phyloP scores from a whole-genome alignment of 2,888 invertebrate genomes.

The Chalcis sispes region DNA sequence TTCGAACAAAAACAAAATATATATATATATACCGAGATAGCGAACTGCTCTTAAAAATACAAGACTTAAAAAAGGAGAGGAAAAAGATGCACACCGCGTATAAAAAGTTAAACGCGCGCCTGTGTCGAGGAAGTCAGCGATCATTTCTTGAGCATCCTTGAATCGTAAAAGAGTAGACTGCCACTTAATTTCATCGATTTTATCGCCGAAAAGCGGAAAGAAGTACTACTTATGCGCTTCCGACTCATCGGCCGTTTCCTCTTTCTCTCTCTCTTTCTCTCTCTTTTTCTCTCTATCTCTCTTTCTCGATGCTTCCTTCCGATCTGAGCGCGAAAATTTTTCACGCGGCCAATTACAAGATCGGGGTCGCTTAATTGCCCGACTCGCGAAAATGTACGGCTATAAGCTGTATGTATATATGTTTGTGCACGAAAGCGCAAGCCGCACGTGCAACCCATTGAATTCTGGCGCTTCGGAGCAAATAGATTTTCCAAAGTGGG shows the following conservation, averaged over 20 bases:
- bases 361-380: constrained; percentile 41
- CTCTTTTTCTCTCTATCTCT: too few relatives aligned
- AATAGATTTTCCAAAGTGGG: neutral
- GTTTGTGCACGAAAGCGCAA: neutral
- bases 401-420: too few relatives aligned
- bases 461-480: neutral
- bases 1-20: too few relatives aligned
- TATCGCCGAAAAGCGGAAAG: constrained; percentile 28
- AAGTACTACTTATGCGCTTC: constrained; percentile 30
- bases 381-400: neutral
- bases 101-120: neutral
- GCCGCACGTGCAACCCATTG: neutral
- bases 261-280: too few relatives aligned
- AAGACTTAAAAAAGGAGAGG: neutral
- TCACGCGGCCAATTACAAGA: constrained; percentile 13
- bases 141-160: constrained; percentile 37
- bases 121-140: constrained; percentile 34
- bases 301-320: neutral
- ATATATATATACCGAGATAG: too few relatives aligned
- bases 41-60: too few relatives aligned
- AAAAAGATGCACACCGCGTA: constrained; percentile 20
- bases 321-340: neutral
- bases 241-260: constrained; percentile 8
- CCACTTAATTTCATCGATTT: constrained; percentile 25
- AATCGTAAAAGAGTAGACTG: constrained; percentile 20